Percentiles rank a stretch among this genome's conserved stretches.
Evolutionary conservation across 2,113 vertebrate genomes (phyloP).

Genomic region (Coptodon bakossiorum): DNA sequence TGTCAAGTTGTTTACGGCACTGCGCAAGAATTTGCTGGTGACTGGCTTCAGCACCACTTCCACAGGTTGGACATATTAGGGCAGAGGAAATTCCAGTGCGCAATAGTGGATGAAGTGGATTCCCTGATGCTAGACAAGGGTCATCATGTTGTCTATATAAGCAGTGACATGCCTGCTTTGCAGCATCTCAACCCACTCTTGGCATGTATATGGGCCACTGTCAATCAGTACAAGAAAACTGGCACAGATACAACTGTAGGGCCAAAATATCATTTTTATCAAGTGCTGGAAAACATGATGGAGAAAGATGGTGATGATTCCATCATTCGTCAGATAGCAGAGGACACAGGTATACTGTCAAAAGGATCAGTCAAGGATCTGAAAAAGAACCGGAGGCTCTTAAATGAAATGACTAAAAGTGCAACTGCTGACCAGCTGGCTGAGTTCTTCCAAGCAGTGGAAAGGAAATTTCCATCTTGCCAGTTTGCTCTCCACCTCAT

Average conservation of each 20-base stretch:
- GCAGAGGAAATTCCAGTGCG: slow-evolving; percentile 45
- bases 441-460: background rate
- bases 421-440: background rate
- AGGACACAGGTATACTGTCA: background rate
- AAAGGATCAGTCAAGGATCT: background rate
- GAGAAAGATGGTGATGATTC: fast-evolving
- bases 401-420: background rate
- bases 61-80: background rate
- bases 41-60: slow-evolving; percentile 43
- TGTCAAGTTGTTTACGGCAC: slow-evolving; percentile 64
- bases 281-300: background rate
- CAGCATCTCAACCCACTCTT: slow-evolving; percentile 36
- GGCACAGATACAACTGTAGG: background rate
- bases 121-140: slow-evolving; percentile 64
- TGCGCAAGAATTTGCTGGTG: slow-evolving; percentile 36
- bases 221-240: background rate
- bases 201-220: slow-evolving; percentile 47
- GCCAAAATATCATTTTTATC: background rate
- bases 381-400: background rate
- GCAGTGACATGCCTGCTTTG: slow-evolving; percentile 31
- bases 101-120: slow-evolving; percentile 65
- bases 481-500: background rate
- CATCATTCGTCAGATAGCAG: background rate
- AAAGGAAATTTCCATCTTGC: background rate
- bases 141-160: slow-evolving; percentile 24